Evolutionary conservation across 2,888 invertebrate genomes (phyloP).

Genomic region (Synergus laeviventris): DNA sequence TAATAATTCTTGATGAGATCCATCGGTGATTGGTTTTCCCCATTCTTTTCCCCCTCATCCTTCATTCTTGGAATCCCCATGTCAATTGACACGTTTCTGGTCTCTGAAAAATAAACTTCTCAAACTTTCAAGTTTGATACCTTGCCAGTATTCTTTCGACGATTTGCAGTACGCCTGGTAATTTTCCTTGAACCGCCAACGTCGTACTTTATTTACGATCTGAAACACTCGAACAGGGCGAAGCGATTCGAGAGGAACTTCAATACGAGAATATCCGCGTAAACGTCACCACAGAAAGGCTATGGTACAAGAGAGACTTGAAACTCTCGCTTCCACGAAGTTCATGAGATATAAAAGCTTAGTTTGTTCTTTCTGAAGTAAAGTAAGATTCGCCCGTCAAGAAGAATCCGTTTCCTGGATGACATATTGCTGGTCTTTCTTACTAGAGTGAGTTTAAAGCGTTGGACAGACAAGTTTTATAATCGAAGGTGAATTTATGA

Average conservation of each 20-base stretch:
- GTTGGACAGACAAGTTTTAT: conserved; percentile 19
- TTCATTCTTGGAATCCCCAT: conserved; percentile 7
- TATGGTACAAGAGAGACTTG: conserved; percentile 21
- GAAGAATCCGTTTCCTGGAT: conserved; percentile 22
- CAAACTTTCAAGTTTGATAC: conserved; percentile 33
- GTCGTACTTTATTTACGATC: conserved; percentile 46
- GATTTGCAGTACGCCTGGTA: conserved; percentile 7
- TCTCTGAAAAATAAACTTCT: conserved; percentile 10
- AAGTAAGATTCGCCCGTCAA: conserved; percentile 28
- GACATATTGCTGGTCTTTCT: conserved; percentile 7
- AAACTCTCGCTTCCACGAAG: conserved; percentile 23
- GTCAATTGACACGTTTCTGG: not conserved
- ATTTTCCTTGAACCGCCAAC: conserved; percentile 44
- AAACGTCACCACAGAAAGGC: not conserved
- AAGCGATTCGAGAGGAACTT: conserved; percentile 29
- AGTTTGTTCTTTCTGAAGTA: conserved; percentile 20
- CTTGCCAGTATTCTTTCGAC: conserved; percentile 14
- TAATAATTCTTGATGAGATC: conserved; percentile 4
- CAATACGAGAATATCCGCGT: conserved; percentile 25
- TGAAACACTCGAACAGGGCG: not conserved
- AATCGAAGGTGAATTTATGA: conserved; percentile 32
- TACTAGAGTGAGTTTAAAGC: conserved; percentile 12
- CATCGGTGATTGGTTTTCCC: conserved; percentile 22
- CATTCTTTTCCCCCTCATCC: not conserved
- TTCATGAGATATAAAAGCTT: conserved; percentile 32